Evolutionary conservation across 2,888 invertebrate species (phyloP).

Genomic region (Orthosia incerta): DNA sequence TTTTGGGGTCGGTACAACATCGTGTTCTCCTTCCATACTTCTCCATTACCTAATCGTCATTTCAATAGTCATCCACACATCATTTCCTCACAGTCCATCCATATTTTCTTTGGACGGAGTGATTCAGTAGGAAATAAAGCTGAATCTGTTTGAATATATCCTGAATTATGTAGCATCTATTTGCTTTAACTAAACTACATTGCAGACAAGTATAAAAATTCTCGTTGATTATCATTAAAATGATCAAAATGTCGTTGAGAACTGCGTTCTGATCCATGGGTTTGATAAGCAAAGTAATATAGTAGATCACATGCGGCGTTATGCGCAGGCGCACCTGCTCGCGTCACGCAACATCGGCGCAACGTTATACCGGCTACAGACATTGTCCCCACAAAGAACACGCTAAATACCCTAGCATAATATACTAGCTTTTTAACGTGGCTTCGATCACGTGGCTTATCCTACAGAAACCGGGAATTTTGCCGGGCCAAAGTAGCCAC

Average conservation of each 20-base stretch:
- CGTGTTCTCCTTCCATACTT: too few species aligned
- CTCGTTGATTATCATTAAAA: slow-evolving; percentile 15
- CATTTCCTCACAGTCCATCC: too few species aligned
- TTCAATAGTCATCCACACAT: too few species aligned
- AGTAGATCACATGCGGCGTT: slow-evolving; percentile 39
- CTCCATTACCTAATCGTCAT: too few species aligned
- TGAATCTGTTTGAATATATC: neutral
- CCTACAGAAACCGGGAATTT: too few species aligned
- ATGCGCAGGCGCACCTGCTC: slow-evolving; percentile 65
- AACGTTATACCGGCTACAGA: slow-evolving; percentile 32
- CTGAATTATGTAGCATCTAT: neutral
- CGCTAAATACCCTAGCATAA: slow-evolving; percentile 12
- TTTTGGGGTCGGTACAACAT: too few species aligned
- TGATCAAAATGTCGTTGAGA: slow-evolving; percentile 19
- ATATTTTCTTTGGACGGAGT: too few species aligned
- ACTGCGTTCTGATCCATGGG: slow-evolving; percentile 35
- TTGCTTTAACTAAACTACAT: neutral
- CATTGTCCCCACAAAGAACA: slow-evolving; percentile 53
- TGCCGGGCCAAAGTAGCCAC: neutral
- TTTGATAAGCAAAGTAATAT: slow-evolving; percentile 41
- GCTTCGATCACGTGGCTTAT: neutral
- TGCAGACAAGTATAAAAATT: neutral
- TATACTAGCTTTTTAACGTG: neutral
- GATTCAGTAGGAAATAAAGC: neutral
- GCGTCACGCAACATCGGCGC: slow-evolving; percentile 64